Conservation (phyloP, 2,797 vertebrate species). For the Podarcis siculus region DNA sequence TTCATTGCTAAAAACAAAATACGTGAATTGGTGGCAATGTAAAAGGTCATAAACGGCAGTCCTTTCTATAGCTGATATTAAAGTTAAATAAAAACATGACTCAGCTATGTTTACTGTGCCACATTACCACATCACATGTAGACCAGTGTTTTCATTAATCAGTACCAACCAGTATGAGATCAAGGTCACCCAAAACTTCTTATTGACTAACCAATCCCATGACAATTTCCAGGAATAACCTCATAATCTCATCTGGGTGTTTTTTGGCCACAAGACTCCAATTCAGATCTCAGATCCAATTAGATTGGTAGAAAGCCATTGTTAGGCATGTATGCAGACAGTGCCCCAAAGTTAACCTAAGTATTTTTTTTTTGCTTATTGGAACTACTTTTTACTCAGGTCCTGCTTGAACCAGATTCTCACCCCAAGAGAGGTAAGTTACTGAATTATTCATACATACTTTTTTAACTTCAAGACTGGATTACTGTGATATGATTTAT, state of each 20-base stretch:
- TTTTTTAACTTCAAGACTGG: neutral
- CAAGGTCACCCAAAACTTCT: constrained; percentile 16
- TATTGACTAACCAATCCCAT: neutral
- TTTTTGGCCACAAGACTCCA: neutral
- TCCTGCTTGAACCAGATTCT: neutral
- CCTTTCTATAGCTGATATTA: neutral
- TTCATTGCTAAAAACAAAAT: constrained; percentile 27
- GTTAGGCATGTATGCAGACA: neutral
- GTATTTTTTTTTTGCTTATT: too few relatives aligned
- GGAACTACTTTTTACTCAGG: neutral
- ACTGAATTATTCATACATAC: neutral
- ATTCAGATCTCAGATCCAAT: neutral
- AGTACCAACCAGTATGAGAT: neutral
- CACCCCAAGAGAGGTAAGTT: neutral
- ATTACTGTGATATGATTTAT: neutral
- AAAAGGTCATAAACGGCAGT: constrained; percentile 13
- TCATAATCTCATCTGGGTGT: neutral
- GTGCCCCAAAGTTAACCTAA: neutral
- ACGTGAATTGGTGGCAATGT: neutral
- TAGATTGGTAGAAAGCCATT: neutral
- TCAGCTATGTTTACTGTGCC: constrained; percentile 10
- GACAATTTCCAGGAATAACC: neutral
- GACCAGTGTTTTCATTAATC: neutral
- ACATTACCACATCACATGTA: neutral
- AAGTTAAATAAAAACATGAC: constrained; percentile 3